Evolutionary conservation across 2,113 vertebrate species (phyloP), one percentile per base, ranked within the genome.

Genomic region (Grammomys surdaster): DNA sequence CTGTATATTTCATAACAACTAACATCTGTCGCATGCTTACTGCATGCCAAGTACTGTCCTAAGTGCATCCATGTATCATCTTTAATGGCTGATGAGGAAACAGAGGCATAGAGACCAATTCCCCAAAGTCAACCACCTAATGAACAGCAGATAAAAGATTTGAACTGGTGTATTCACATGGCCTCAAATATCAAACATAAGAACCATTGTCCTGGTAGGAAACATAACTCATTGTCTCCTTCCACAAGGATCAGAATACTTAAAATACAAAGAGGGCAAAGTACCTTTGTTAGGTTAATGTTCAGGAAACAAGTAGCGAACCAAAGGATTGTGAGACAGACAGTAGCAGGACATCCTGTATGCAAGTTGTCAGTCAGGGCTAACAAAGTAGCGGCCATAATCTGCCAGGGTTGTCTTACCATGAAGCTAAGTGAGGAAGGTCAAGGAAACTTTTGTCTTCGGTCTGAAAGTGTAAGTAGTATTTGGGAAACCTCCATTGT

Each of bases 1-100:
- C 82, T 88, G 70, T 80, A 46, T 94, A 87, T 76, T 82, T 89
- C 93, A 86, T 80, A 95, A 96, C 26, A 93, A 65, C 26, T 93
- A 89, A 91, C 63, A 89, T 76, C 58, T 90, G 89, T 51, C 54
- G 56, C 43, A 36, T 82, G 40, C 58, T 96, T 90, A 69, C 58
- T 90, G 24, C 69, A 95, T 81, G 78, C 22, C 24, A 87, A 90
- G 12, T 89, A 82, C 19, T 77, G 81, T 90, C 16, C 56, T 58
- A 24, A 89, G 26, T 17, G 33, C 11, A 93, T n/a, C 26, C 51
- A 51, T 48, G 63, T 65, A 65, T 67, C 33, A 80, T 63, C 28
- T 85, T 95, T 51, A 88, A 81, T 88, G 80, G 56, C 10, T 40
- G 76, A 95, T 58, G 63, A 95, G 89, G 78, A 93, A 96, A 91